Conservation (phyloP, 2,797 vertebrate genomes). For the Manis crassicaudata region DNA sequence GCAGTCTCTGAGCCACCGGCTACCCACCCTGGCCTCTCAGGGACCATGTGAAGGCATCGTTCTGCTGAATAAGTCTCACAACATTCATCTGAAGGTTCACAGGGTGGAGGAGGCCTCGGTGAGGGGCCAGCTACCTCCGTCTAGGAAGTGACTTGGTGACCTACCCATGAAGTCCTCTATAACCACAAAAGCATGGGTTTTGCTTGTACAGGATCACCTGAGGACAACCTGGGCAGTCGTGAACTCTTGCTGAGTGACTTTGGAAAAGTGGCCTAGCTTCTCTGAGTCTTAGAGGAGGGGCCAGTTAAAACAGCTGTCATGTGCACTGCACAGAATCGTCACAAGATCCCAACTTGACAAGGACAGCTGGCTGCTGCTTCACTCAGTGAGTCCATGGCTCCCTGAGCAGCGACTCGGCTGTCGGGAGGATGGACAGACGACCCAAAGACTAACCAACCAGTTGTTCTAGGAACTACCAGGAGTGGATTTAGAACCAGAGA, state of each 20-base stretch:
- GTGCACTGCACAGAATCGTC: accelerated
- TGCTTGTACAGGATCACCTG: not conserved
- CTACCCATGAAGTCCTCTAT: not conserved
- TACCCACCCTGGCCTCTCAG: not conserved
- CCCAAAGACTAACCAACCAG: not conserved
- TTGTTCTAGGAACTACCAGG: not conserved
- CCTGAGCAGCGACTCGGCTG: accelerated
- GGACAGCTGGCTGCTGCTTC: not conserved
- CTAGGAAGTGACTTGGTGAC: not conserved
- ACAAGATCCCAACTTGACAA: accelerated
- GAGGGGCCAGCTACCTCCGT: not conserved
- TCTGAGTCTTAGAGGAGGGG: not conserved
- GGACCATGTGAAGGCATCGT: accelerated
- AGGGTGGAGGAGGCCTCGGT: not conserved
- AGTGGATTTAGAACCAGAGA: not conserved
- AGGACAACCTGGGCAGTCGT: not conserved
- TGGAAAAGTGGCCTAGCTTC: not conserved
- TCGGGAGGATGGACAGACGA: accelerated
- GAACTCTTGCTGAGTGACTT: not conserved
- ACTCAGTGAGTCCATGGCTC: accelerated
- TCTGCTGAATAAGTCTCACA: not conserved
- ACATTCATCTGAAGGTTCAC: not conserved
- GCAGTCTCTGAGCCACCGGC: not conserved
- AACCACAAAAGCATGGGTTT: not conserved
- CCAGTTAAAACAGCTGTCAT: accelerated